These are phyloP conservation scores for Sebastes melanostomus DNA, from an alignment of 2,797 vertebrate species.

Conservation along the genomic window DNA sequence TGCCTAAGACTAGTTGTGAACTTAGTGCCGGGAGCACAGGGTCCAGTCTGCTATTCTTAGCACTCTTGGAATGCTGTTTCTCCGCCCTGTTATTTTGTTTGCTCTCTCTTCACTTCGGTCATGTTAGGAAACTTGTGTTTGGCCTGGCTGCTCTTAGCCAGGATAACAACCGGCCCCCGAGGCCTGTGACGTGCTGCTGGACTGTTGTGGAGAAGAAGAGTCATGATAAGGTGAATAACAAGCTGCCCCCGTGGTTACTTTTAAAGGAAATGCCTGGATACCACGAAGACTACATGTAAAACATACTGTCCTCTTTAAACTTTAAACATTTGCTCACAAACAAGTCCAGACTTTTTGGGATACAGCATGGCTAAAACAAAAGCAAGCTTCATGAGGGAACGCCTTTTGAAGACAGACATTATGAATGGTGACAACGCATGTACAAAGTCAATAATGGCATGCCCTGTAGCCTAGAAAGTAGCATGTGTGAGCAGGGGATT, in stretches of 20 bases:
- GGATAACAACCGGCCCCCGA: slow-evolving; percentile 48
- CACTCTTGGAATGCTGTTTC: slow-evolving; percentile 80
- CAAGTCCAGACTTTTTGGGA: not conserved
- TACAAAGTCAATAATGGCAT: not conserved
- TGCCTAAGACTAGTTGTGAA: slow-evolving; percentile 70
- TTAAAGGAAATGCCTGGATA: not conserved
- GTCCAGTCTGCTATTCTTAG: slow-evolving; percentile 83
- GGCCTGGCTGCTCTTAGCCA: slow-evolving; percentile 42
- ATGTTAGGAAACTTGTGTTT: slow-evolving; percentile 71
- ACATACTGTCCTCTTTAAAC: not conserved
- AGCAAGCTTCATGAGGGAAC: not conserved
- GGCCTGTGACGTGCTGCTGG: slow-evolving; percentile 36
- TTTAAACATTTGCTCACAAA: not conserved
- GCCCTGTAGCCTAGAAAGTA: not conserved
- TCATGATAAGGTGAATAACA: slow-evolving; percentile 47
- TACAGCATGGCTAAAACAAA: not conserved
- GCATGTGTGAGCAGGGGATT: not conserved
- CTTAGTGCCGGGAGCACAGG: slow-evolving; percentile 68
- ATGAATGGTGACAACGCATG: not conserved
- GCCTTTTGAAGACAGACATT: not conserved
- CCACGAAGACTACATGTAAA: not conserved
- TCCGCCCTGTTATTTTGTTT: slow-evolving; percentile 81
- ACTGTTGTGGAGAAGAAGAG: slow-evolving; percentile 33
- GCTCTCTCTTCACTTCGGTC: slow-evolving; percentile 61
- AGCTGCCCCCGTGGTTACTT: slow-evolving; percentile 3